Base-by-base conservation (phyloP, 2,888 invertebrate genomes). In the Nemapogon koenigi region DNA sequence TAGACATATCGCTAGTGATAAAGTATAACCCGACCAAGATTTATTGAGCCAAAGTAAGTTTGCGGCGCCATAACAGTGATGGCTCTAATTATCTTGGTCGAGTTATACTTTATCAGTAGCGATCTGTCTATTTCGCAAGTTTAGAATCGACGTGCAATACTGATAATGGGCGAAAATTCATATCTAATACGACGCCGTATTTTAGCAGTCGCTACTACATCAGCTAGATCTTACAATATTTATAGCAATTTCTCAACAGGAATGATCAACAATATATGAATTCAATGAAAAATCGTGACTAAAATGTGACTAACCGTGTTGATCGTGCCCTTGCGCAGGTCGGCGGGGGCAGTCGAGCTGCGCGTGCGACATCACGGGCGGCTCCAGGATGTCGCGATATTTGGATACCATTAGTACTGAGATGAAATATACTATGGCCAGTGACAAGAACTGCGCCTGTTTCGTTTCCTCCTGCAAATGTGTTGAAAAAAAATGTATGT, bases 341-440 rank as follows among this genome's bases (percentile, higher is more conserved):
- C 71, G 55, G 2, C 72, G 58, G 44, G 57, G 42, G 57, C 70
- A 68, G 47, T 68, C 73, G 1, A 78, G 63, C 39, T 80, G 69
- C 43, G 82, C 81, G 46, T 83, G 84, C 11, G 84, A 82, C 44
- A 86, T 81, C 46, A 88, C 83, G 15, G 93, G 94, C 40, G 99
- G 98, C 75, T 99, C 99, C 59, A 99, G 79, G 50, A 99, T 98
- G 67, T 99, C 99, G 35, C 99, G 87, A 78, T 99, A 99, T 67
- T 99, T 97, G 30, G 98, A 99, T 47, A 99, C 99, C 99, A 99
- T 99, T 62, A 99, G 81, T 51, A 99, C 99, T 18, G 98, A 98
- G 58, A 98, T 94, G 82, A 99, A 97, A 82, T 99, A 99, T 42
- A 99, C 97, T 63, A 98, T 97, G 47, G 99, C 97, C 57, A 99